Evolutionary conservation across 2,888 invertebrate genomes (phyloP), one percentile per base, ranked within the genome.

Genomic region (Cybosia mesomella): DNA sequence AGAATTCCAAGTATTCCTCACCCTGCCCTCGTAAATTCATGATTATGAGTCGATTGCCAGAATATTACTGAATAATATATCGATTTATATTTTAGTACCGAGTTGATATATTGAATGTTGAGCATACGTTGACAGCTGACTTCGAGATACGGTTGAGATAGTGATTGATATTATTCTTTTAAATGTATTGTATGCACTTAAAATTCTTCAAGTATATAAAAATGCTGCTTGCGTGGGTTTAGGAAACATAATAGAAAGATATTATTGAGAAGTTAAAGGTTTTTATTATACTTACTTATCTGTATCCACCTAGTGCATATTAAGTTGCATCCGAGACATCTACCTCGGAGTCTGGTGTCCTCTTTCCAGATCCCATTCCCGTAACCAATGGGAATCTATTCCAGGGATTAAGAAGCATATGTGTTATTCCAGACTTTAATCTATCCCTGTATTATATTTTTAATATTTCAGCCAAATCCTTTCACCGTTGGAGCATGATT

Each of bases 1-100:
- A 53, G 82, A 80, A 82, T 80, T 43, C 54, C 66, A 77, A 82
- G 66, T 67, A 64, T 67, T 68, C 63, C 58, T 18, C 60, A 62
- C 63, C 43, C 36, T 58, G 32, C n/a, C 66, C 69, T 43, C 63
- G 34, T 69, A 76, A 79, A 72, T 81, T 71, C 66, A 70, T 71
- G 69, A 71, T 71, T 79, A 82, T 72, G 75, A 80, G 54, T 55
- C 68, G 55, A 58, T 70, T 71, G 67, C 28, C 36, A 65, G 39
- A 63, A 62, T 63, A 81, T 81, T 81, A 69, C 72, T 66, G 80
- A 76, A 82, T 81, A 76, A 79, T 58, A 76, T 62, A 74, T 74
- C 74, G 74, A 81, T 81, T 71, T 71, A 68, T 72, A 70, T 76
- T 81, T 76, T 67, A 77, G 65, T 80, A 62, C 70, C 58, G 71